Conservation (phyloP, 2,888 invertebrate species). For the Metellina segmentata region DNA sequence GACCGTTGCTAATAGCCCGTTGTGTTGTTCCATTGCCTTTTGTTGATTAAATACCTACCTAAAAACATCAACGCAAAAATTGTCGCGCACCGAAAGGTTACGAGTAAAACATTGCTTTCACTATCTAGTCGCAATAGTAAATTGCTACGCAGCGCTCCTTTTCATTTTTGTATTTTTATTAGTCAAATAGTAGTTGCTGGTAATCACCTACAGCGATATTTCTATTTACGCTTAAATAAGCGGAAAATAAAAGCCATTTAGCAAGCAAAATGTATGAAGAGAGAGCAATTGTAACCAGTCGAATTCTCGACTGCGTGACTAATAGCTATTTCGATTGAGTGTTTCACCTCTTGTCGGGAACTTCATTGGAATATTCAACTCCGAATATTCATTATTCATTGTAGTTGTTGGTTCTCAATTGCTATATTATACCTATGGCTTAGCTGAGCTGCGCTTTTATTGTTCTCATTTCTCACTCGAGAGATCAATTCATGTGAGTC, state of each 20-base stretch:
- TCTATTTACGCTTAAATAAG: background rate
- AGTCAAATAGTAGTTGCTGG: background rate
- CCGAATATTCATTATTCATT: background rate
- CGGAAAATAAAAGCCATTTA: background rate
- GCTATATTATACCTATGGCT: background rate
- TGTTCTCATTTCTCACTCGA: background rate
- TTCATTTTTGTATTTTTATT: background rate
- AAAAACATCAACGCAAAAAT: no score
- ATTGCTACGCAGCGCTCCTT: background rate
- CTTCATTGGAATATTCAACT: slow-evolving; percentile 1
- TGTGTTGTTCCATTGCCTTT: no score
- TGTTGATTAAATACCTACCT: no score
- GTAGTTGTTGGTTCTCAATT: background rate
- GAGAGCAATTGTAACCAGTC: slow-evolving; percentile 24
- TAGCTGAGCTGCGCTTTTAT: background rate
- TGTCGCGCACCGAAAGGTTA: background rate
- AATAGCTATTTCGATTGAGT: slow-evolving; percentile 34
- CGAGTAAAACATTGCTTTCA: background rate
- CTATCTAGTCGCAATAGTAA: background rate
- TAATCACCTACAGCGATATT: background rate
- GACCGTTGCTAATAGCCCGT: no score
- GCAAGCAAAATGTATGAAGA: background rate
- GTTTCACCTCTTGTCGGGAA: background rate
- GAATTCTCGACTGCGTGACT: slow-evolving; percentile 16
- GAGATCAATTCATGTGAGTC: background rate